Evolutionary conservation across 2,888 invertebrate species (phyloP), one percentile per base, ranked within the genome.

Genomic region (Melanostoma mellinum): DNA sequence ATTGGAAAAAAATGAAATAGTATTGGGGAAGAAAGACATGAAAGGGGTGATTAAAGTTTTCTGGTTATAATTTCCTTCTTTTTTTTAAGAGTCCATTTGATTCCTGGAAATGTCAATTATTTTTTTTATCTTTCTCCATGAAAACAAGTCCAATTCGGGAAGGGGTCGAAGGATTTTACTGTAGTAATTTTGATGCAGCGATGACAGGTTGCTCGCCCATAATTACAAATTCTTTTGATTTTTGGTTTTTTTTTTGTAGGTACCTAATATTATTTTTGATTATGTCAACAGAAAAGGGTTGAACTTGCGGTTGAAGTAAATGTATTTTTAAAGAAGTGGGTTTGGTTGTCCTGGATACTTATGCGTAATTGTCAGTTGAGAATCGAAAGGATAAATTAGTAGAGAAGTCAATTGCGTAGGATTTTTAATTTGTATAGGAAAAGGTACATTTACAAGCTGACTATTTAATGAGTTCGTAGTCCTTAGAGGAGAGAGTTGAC

Each of bases 131-230:
- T 71, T 56, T 44, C 20, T 42, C 2, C 35, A 32, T 55, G 33
- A 20, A 56, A 67, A 68, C 53, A 60, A 52, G 32, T 53, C 46
- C 33, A 46, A 30, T 55, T 44, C 38, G 42, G 33, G 10, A 20
- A 63, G 20, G 55, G 77, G 71, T 52, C 44, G 71, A 65, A 38
- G n/a, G 61, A 46, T 56, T 69, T 58, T 73, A 63, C 38, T n/a
- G 30, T 35, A 36, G 60, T 79, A 74, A 84, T 79, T 79, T 79
- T 71, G 50, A 79, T 79, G 63, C 79, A 74, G 71, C 76, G 85
- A 85, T 72, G 85, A 85, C 85, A 85, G 80, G 80, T 85, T 85
- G 80, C 72, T 65, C 72, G 85, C 67, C 42, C 80, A 61, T 84
- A 84, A 84, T 84, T 84, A 84, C 67, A 74, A 79, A 65, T 61